A percentile compares a stretch with the other conserved stretches of the same genome.
phyloP scores from a whole-genome alignment of 2,888 invertebrate genomes.

The Carpatolechia fugitivella region DNA sequence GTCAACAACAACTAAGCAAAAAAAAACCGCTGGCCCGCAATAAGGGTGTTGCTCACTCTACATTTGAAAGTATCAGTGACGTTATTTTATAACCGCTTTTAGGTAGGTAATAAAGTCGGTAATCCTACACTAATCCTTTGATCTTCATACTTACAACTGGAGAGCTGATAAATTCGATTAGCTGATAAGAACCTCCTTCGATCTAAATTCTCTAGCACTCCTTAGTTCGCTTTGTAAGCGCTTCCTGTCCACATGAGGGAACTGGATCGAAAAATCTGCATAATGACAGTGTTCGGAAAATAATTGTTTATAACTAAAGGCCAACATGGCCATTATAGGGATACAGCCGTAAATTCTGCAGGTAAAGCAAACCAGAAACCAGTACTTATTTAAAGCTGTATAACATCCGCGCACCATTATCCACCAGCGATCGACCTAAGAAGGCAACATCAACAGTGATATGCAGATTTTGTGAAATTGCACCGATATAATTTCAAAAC shows the following conservation, averaged over 20 bases:
- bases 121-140: not conserved
- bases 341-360: conserved; percentile 41
- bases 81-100: not conserved
- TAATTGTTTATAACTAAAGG: conserved; percentile 20
- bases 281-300: conserved; percentile 25
- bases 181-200: conserved; percentile 27
- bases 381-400: not conserved
- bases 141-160: not conserved
- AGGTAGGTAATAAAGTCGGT: not conserved
- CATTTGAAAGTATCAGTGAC: not conserved
- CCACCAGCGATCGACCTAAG: not conserved
- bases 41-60: not conserved
- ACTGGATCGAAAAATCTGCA: conserved; percentile 18
- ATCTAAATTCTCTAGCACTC: conserved; percentile 23
- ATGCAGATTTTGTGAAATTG: not conserved
- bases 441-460: not conserved
- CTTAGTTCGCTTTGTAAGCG: conserved; percentile 27
- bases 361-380: conserved; percentile 9
- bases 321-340: conserved; percentile 42
- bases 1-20: no score
- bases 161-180: conserved; percentile 44
- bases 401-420: not conserved
- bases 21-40: no score
- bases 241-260: conserved; percentile 19
- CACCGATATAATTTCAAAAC: not conserved